Percentiles rank a stretch among this genome's conserved stretches.
phyloP scores from a whole-genome alignment of 2,888 invertebrate species.

The Himalopsyche kuldschensis region DNA sequence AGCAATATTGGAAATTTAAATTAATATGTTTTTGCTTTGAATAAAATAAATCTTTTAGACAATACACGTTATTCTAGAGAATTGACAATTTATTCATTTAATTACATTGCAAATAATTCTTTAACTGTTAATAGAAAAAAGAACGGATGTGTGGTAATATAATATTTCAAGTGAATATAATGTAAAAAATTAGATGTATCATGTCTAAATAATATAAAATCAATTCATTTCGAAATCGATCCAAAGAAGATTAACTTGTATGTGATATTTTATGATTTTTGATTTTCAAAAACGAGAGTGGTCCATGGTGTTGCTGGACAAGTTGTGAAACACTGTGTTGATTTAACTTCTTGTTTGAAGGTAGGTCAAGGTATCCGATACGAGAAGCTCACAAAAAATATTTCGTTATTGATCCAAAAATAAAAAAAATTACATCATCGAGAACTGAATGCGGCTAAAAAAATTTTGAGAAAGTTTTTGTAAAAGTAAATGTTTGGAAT shows the following conservation, averaged over 20 bases:
- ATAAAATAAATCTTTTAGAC: too few relatives aligned
- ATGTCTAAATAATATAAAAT: too few relatives aligned
- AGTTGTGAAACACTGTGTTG: neutral
- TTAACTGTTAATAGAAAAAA: too few relatives aligned
- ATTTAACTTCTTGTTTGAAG: neutral
- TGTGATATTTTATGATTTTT: neutral
- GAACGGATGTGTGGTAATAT: too few relatives aligned
- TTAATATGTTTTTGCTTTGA: too few relatives aligned
- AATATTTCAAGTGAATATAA: too few relatives aligned
- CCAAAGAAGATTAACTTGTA: neutral
- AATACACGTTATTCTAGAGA: too few relatives aligned
- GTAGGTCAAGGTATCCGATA: neutral
- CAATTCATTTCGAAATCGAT: neutral
- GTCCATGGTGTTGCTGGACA: neutral
- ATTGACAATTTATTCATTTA: too few relatives aligned
- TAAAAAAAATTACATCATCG: neutral
- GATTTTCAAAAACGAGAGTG: neutral
- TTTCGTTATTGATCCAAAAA: neutral
- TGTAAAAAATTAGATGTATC: too few relatives aligned
- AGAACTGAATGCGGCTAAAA: neutral
- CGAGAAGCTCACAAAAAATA: neutral
- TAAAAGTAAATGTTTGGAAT: too few relatives aligned
- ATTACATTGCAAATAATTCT: too few relatives aligned
- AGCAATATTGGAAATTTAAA: too few relatives aligned
- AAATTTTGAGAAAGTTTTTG: neutral